Evolutionary conservation across 2,888 invertebrate genomes (phyloP).

Genomic region (Drosophila glabriapex): DNA sequence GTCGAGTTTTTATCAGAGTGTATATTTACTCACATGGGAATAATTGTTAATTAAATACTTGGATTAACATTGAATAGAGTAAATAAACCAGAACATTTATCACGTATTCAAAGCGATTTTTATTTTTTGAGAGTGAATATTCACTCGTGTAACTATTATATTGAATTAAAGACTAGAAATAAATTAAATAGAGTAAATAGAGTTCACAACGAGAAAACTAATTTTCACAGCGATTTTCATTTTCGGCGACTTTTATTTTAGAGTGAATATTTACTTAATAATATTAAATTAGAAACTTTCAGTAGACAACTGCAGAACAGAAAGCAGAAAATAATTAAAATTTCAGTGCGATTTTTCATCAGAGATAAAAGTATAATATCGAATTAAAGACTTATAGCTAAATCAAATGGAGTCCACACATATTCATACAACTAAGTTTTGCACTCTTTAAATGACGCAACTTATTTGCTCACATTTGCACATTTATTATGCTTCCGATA

Average conservation of each 20-base stretch:
- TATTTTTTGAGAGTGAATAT: background rate
- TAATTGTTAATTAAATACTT: background rate
- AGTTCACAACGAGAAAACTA: background rate
- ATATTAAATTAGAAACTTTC: background rate
- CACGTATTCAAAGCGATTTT: background rate
- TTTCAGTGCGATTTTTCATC: background rate
- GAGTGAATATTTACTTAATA: background rate
- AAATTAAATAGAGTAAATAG: background rate
- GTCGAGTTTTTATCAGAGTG: background rate
- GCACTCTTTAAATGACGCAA: conserved; percentile 41
- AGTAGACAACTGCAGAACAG: background rate
- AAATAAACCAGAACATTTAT: background rate
- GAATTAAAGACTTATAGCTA: background rate
- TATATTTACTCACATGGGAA: background rate
- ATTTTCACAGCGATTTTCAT: background rate
- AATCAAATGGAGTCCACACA: background rate
- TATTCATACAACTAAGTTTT: conserved; percentile 3
- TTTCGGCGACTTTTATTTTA: background rate
- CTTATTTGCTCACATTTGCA: conserved; percentile 44
- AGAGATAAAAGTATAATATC: background rate
- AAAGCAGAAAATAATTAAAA: background rate
- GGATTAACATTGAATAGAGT: background rate
- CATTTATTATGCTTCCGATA: conserved; percentile 45
- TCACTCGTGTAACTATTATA: background rate
- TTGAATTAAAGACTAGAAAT: background rate